Percentiles rank a stretch among this genome's conserved stretches.
These are phyloP conservation scores for Andrena fulva DNA, from an alignment of 2,888 invertebrate genomes.

Conservation along the genomic window DNA sequence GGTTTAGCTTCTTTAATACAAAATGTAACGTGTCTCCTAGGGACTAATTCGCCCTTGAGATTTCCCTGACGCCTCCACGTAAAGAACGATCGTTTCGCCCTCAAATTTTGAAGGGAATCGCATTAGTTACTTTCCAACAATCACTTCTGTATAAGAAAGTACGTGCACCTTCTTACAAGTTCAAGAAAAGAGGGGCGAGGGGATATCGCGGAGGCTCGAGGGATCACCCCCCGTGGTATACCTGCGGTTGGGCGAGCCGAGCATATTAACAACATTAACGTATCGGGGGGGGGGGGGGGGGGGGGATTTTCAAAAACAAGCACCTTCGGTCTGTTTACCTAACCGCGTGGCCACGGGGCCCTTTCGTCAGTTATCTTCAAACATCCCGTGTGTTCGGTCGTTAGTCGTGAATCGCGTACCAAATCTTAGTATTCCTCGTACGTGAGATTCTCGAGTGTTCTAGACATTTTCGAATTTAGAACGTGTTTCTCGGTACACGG, in stretches of 20 bases:
- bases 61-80: background rate
- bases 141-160: no score
- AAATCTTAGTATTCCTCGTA: slow-evolving; percentile 71
- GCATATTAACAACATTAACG: background rate
- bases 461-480: slow-evolving; percentile 71
- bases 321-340: background rate
- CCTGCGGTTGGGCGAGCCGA: no score
- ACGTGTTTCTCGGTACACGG: background rate
- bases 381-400: slow-evolving; percentile 78
- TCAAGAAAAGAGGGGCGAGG: background rate
- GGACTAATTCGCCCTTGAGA: background rate
- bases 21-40: background rate
- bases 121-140: background rate
- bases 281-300: background rate
- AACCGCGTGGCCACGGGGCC: slow-evolving; percentile 53
- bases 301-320: background rate
- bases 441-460: slow-evolving; percentile 44
- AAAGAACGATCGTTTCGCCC: background rate
- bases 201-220: background rate
- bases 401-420: slow-evolving; percentile 72
- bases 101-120: background rate
- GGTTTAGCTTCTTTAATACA: background rate
- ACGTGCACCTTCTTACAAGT: no score
- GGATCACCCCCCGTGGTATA: no score
- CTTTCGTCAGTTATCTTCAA: background rate